Conservation (phyloP, 2,888 invertebrate genomes). For the Mesorhabditis sp. region DNA sequence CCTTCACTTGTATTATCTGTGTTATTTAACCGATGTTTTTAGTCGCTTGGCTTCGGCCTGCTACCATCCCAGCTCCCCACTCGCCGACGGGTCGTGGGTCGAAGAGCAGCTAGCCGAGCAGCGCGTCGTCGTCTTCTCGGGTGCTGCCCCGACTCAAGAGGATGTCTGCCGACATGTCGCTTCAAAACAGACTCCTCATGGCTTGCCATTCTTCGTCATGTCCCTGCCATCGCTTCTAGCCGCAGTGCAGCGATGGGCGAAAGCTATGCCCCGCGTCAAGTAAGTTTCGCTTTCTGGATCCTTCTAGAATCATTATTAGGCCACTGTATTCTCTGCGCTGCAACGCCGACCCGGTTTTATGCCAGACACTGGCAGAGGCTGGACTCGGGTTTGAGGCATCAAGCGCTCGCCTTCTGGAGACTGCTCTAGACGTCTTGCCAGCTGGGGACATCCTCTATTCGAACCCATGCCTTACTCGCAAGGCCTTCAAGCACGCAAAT, state of each 20-base stretch:
- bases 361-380: conserved; percentile 40
- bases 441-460: conserved; percentile 20
- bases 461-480: conserved; percentile 12
- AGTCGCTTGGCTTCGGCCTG: conserved; percentile 32
- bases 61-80: conserved; percentile 20
- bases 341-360: conserved; percentile 80
- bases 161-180: conserved; percentile 37
- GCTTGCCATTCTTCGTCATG: conserved; percentile 52
- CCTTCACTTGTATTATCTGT: not conserved
- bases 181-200: not conserved
- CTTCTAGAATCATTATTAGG: not conserved
- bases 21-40: not conserved
- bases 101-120: conserved; percentile 30
- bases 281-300: not conserved
- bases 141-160: conserved; percentile 19
- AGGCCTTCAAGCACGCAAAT: conserved; percentile 5
- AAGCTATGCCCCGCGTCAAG: conserved; percentile 64
- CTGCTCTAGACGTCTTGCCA: conserved; percentile 18
- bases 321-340: conserved; percentile 78
- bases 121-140: conserved; percentile 27
- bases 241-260: conserved; percentile 69
- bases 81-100: conserved; percentile 28
- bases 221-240: conserved; percentile 41
- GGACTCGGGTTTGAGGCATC: conserved; percentile 94
- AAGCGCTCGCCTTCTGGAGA: conserved; percentile 68